Base-by-base conservation (phyloP, 1,140 invertebrate species). In the Atta texana region DNA sequence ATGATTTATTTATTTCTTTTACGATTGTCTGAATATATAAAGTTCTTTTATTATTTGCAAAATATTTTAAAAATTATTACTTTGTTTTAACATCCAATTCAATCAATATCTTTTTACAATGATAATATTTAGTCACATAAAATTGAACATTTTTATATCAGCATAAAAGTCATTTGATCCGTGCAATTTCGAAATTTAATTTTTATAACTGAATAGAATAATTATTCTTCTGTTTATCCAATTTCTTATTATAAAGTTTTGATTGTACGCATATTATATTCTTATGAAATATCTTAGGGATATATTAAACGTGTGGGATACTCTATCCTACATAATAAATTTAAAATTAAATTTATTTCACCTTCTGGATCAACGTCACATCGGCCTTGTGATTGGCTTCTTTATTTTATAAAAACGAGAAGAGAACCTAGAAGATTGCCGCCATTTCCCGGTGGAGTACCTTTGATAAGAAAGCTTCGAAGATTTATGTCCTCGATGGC, bases 401-500 rank as follows among this genome's bases (percentile, higher is more conserved):
- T 93, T 93, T 90, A 91, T 93, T 93, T 91, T 89, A 24, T 24
- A 66, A 91, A 92, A 93, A 92, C 85, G 76, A 93, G 92, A 93
- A 91, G 82, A 92, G 86, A 77, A 88, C 64, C 71, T 74, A 75
- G 69, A 81, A 91, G 89, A 90, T 91, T 91, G 89, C 89, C 89
- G 77, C 89, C 89, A 91, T 91, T 91, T 90, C 89, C 89, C 89
- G 66, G 61, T 74, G 89, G 89, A 90, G 87, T 87, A 90, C 86
- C 89, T 91, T 91, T 91, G 89, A 91, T 91, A 91, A 89, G 89
- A 51, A 88, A 89, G 77, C 86, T 90, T 76, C 80, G 86, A 92
- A 93, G 93, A 94, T 94, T 94, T 94, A 94, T 94, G 92, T 93
- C 88, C 91, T 90, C 90, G 89, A 87, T 92, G 89, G 91, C 91